A percentile compares a stretch with the other conserved stretches of the same genome.
Conservation (phyloP, 2,113 vertebrate genomes). For the Thermophis baileyi region DNA sequence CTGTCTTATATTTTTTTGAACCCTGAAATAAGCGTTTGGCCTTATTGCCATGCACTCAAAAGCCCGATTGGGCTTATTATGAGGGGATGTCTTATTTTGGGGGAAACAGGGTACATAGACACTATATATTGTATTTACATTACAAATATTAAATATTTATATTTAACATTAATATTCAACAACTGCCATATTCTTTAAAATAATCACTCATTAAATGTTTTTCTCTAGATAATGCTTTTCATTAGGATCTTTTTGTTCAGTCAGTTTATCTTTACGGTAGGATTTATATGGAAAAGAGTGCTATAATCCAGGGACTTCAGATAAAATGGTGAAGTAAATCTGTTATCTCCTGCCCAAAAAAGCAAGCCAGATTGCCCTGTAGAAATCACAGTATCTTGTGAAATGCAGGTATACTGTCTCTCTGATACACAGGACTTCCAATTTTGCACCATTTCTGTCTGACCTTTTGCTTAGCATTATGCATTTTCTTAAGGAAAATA, state of each 20-base stretch:
- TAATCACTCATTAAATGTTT: background rate
- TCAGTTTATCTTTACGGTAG: background rate
- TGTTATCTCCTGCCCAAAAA: background rate
- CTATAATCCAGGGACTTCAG: background rate
- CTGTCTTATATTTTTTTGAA: too few relatives aligned
- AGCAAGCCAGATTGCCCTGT: background rate
- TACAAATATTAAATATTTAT: background rate
- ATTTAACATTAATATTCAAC: background rate
- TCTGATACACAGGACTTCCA: background rate
- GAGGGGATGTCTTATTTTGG: too few relatives aligned
- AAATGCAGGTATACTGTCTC: background rate
- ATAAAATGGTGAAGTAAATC: background rate
- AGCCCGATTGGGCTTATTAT: too few relatives aligned
- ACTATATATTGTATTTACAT: background rate
- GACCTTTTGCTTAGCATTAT: background rate
- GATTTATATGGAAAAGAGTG: background rate
- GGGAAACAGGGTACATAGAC: too few relatives aligned
- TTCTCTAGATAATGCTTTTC: background rate
- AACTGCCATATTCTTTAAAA: background rate
- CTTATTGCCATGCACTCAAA: too few relatives aligned
- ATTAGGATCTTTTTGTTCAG: background rate
- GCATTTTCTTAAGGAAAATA: background rate
- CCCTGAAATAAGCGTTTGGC: too few relatives aligned
- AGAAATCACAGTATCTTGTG: background rate
- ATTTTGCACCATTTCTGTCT: background rate